Conservation (phyloP, 2,888 invertebrate species). For the Malachius bipustulatus region DNA sequence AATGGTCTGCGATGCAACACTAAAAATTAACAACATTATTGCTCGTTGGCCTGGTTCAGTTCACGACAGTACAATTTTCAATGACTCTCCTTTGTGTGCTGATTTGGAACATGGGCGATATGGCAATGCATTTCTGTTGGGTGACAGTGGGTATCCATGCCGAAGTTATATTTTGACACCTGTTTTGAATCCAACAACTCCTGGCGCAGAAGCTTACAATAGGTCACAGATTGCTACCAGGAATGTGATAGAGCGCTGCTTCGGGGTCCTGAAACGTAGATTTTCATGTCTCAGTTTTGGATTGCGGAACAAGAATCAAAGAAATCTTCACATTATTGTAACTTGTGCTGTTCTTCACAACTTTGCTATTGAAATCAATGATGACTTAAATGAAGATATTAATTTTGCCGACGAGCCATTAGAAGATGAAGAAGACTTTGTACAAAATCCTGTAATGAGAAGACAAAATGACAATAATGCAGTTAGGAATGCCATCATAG, state of each 20-base stretch:
- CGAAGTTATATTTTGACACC: conserved; percentile 21
- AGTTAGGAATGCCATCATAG: too few species aligned
- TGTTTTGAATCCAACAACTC: conserved; percentile 15
- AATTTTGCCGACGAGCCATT: too few species aligned
- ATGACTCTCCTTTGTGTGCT: conserved; percentile 12
- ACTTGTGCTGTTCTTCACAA: too few species aligned
- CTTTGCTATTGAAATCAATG: too few species aligned
- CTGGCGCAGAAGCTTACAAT: conserved; percentile 20
- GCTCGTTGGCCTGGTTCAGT: conserved; percentile 22
- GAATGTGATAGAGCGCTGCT: conserved; percentile 22
- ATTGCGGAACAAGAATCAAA: too few species aligned
- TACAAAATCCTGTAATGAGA: too few species aligned
- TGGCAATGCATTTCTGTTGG: conserved; percentile 16
- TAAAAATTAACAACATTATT: conserved; percentile 18
- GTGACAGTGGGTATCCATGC: conserved; percentile 24
- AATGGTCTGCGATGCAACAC: conserved; percentile 18
- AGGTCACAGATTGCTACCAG: conserved; percentile 21
- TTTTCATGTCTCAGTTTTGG: too few species aligned
- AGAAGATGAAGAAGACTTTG: too few species aligned
- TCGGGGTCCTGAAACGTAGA: conserved; percentile 23
- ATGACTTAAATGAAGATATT: too few species aligned
- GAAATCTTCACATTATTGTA: too few species aligned
- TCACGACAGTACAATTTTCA: conserved; percentile 25
- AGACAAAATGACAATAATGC: too few species aligned
- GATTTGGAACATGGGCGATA: conserved; percentile 14